These are phyloP conservation scores for Haemorhous mexicanus DNA, from an alignment of 2,113 vertebrate genomes.

Conservation along the genomic window DNA sequence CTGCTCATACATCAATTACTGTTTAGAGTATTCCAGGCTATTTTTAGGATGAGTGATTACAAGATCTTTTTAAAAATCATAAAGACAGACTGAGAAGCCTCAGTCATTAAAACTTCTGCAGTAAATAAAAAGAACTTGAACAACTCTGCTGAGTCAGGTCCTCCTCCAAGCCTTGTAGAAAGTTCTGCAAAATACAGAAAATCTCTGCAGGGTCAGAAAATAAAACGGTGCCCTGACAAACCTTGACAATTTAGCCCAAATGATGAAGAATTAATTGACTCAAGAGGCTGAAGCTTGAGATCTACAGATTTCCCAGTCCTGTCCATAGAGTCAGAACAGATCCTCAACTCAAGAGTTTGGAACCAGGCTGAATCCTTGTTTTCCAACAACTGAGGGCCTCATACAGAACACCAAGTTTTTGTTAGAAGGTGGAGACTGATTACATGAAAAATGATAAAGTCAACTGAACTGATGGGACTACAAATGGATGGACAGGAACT, in stretches of 20 bases:
- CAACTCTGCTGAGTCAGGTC: neutral
- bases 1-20: neutral
- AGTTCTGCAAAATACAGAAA: neutral
- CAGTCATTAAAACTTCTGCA: fast-evolving
- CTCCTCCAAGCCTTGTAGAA: neutral
- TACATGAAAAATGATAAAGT: fast-evolving
- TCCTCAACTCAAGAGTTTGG: fast-evolving
- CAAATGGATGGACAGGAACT: neutral
- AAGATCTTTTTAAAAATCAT: neutral
- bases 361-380: neutral
- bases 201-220: neutral
- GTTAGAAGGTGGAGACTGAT: neutral
- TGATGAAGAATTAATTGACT: neutral
- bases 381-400: neutral
- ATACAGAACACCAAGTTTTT: neutral
- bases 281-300: fast-evolving
- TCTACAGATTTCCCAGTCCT: neutral
- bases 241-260: neutral
- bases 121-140: neutral
- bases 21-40: neutral
- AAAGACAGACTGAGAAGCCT: neutral
- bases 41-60: neutral
- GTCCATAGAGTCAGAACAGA: neutral
- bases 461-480: neutral
- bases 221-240: fast-evolving